phyloP scores from a whole-genome alignment of 2,888 invertebrate species.

The Globia sparganii region DNA sequence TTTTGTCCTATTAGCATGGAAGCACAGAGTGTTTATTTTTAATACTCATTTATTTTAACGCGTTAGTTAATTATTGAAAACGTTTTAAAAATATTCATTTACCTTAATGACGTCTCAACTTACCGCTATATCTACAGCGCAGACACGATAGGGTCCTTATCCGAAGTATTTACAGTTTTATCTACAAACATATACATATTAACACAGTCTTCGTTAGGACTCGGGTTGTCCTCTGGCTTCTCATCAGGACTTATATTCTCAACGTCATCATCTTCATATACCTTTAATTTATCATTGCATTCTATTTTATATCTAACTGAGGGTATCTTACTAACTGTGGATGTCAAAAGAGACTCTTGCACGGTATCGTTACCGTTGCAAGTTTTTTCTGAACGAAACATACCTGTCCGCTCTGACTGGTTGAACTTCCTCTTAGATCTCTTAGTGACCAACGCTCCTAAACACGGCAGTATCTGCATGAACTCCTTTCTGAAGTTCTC shows the following conservation, averaged over 20 bases:
- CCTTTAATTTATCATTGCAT: slow-evolving; percentile 81
- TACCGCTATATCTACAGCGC: slow-evolving; percentile 83
- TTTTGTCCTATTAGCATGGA: not conserved
- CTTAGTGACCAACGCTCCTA: slow-evolving; percentile 87
- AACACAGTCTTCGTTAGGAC: slow-evolving; percentile 87
- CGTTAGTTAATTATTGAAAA: slow-evolving; percentile 19
- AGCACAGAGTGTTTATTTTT: not conserved
- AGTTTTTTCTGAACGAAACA: slow-evolving; percentile 87
- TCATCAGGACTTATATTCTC: slow-evolving; percentile 88
- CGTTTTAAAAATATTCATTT: slow-evolving; percentile 17
- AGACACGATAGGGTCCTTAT: slow-evolving; percentile 88
- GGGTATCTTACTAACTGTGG: slow-evolving; percentile 85
- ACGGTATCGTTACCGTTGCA: slow-evolving; percentile 88
- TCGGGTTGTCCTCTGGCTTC: slow-evolving; percentile 84
- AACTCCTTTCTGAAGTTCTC: slow-evolving; percentile 98
- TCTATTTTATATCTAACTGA: slow-evolving; percentile 87
- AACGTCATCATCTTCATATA: slow-evolving; percentile 77
- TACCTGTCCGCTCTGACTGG: slow-evolving; percentile 86
- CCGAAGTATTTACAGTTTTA: slow-evolving; percentile 83
- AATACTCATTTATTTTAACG: slow-evolving; percentile 14
- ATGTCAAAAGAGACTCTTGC: slow-evolving; percentile 86
- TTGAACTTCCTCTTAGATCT: slow-evolving; percentile 83
- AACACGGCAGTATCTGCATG: slow-evolving; percentile 93
- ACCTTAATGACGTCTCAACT: slow-evolving; percentile 66
- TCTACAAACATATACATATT: slow-evolving; percentile 89